Percentiles rank a stretch among this genome's conserved stretches.
Evolutionary conservation across 2,797 vertebrate genomes (phyloP).

Genomic region (Yasuhikotakia modesta): DNA sequence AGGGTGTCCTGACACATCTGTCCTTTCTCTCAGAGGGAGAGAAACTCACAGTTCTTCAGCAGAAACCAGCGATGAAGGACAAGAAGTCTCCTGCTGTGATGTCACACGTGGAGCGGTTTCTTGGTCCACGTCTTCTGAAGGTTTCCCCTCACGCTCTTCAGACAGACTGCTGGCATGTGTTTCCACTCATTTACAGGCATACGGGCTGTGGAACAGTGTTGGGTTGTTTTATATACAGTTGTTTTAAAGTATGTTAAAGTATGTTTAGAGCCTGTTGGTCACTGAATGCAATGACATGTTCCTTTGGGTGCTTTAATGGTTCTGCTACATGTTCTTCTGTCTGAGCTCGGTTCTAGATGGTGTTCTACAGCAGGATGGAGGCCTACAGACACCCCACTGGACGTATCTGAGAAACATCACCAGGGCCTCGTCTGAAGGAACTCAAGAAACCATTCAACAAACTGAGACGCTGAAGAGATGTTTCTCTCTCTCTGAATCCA

Average conservation of each 20-base stretch:
- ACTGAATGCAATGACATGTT: neutral
- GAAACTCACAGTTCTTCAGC: constrained; percentile 27
- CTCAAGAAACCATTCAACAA: no score
- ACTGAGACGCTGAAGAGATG: no score
- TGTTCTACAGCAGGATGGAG: constrained; percentile 10
- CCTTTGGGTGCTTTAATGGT: neutral
- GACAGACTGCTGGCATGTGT: no score
- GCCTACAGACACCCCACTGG: neutral
- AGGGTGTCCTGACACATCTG: constrained; percentile 26
- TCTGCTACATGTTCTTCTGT: neutral
- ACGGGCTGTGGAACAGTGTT: no score
- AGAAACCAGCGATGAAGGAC: constrained; percentile 49
- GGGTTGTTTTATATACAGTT: no score
- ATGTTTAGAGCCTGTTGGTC: no score
- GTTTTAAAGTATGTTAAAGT: no score
- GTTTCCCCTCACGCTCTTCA: no score
- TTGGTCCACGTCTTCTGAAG: constrained; percentile 24
- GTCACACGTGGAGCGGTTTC: constrained; percentile 42
- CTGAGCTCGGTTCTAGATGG: neutral
- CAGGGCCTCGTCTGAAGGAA: constrained; percentile 1
- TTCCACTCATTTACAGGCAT: no score
- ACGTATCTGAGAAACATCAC: constrained; percentile 30
- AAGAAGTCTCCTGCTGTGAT: constrained; percentile 46
- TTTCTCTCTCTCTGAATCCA: no score
- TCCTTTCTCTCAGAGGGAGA: constrained; percentile 14